Conservation (phyloP, 2,797 vertebrate genomes). For the Urocyon cinereoargenteus region DNA sequence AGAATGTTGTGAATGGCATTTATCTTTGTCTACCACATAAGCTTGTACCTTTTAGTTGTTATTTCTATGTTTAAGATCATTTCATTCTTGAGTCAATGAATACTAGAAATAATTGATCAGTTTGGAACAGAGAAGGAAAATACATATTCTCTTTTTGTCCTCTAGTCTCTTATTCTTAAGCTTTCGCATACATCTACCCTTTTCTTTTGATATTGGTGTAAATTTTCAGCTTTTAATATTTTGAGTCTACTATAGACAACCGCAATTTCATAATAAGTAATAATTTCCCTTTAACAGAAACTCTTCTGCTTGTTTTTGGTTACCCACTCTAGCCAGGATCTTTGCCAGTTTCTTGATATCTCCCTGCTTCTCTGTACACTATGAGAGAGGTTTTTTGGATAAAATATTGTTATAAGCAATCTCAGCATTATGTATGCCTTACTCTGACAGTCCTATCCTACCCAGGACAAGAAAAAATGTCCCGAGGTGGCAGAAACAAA, state of each 20-base stretch:
- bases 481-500: background rate
- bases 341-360: background rate
- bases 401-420: background rate
- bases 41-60: background rate
- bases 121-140: conserved; percentile 1
- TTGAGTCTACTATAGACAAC: background rate
- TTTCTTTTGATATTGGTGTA: background rate
- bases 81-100: background rate
- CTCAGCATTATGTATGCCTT: background rate
- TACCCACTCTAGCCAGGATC: background rate
- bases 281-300: conserved; percentile 3
- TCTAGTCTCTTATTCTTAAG: background rate
- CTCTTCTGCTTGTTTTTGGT: background rate
- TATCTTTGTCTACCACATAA: background rate
- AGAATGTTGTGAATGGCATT: background rate
- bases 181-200: background rate
- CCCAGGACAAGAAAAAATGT: background rate
- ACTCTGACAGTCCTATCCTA: background rate
- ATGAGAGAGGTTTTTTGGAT: background rate
- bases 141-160: background rate
- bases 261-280: background rate
- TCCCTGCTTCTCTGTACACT: background rate
- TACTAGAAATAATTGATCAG: background rate
- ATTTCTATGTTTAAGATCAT: background rate
- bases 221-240: background rate